A percentile compares a stretch with the other conserved stretches of the same genome.
Evolutionary conservation across 2,113 vertebrate genomes (phyloP).

Genomic region (Tenrec ecaudatus): DNA sequence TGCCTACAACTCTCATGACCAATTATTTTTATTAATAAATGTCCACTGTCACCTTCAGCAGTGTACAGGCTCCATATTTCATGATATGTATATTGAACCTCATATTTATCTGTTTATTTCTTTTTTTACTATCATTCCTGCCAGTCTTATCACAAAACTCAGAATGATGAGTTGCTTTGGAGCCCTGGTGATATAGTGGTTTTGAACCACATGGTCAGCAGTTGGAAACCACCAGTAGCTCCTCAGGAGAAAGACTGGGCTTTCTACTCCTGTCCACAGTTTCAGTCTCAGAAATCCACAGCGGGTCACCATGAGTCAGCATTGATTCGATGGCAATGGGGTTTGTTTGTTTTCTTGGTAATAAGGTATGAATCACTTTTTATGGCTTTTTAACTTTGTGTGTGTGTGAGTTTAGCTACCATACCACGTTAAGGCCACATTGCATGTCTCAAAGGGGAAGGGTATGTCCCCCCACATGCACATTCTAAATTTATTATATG

Average conservation of each 20-base stretch:
- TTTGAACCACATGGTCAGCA: too few species aligned
- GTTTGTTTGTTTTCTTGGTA: not conserved
- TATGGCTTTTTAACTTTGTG: slow-evolving; percentile 81
- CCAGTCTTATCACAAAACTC: slow-evolving; percentile 49
- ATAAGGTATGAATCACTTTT: slow-evolving; percentile 84
- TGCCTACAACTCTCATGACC: slow-evolving; percentile 80
- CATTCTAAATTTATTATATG: slow-evolving; percentile 82
- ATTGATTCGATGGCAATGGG: too few species aligned
- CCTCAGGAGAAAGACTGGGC: too few species aligned
- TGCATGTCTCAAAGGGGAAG: slow-evolving; percentile 69
- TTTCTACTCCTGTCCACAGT: too few species aligned
- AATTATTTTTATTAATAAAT: slow-evolving; percentile 82
- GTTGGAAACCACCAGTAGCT: too few species aligned
- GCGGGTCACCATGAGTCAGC: too few species aligned
- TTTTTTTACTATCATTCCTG: not conserved
- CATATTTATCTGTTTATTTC: slow-evolving; percentile 79
- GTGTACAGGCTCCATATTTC: slow-evolving; percentile 77
- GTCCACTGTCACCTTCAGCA: slow-evolving; percentile 75
- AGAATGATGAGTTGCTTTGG: slow-evolving; percentile 77
- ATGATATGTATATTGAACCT: slow-evolving; percentile 43
- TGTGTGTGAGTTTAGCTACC: slow-evolving; percentile 83
- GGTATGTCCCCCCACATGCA: slow-evolving; percentile 35
- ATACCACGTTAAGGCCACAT: slow-evolving; percentile 72
- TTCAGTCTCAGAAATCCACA: too few species aligned
- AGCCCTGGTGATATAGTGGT: too few species aligned